phyloP scores from a whole-genome alignment of 2,888 invertebrate species.

The Scrobipalpa atriplicella region DNA sequence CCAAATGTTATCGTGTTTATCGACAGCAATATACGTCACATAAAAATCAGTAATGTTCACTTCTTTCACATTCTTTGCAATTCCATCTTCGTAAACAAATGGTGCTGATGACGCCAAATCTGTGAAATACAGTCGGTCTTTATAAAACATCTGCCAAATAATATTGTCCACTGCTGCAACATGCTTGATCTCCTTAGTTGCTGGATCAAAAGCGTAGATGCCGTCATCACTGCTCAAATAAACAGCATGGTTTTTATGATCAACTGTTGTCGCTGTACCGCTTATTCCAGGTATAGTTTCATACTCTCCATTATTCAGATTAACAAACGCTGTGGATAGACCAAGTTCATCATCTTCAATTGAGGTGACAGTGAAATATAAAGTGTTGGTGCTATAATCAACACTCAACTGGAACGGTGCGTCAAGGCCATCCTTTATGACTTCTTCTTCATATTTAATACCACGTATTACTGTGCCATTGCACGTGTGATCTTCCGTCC shows the following conservation, averaged over 20 bases:
- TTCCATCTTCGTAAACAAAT: slow-evolving; percentile 42
- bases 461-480: slow-evolving; percentile 38
- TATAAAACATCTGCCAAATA: slow-evolving; percentile 70
- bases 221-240: slow-evolving; percentile 65
- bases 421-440: slow-evolving; percentile 44
- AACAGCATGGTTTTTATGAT: slow-evolving; percentile 47
- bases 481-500: slow-evolving; percentile 36
- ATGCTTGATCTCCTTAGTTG: slow-evolving; percentile 47
- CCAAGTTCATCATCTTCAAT: slow-evolving; percentile 30
- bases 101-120: slow-evolving; percentile 51
- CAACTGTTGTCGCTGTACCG: slow-evolving; percentile 60
- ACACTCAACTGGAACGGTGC: slow-evolving; percentile 64
- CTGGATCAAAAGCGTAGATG: slow-evolving; percentile 56
- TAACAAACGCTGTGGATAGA: slow-evolving; percentile 56
- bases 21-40: slow-evolving; percentile 44
- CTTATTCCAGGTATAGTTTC: slow-evolving; percentile 49
- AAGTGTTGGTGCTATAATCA: slow-evolving; percentile 59
- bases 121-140: slow-evolving; percentile 61
- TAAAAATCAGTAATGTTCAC: slow-evolving; percentile 40
- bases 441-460: slow-evolving; percentile 41
- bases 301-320: slow-evolving; percentile 54
- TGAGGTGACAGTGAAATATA: slow-evolving; percentile 61
- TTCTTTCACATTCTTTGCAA: slow-evolving; percentile 39
- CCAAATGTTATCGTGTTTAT: slow-evolving; percentile 42
- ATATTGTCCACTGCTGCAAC: slow-evolving; percentile 45